These are phyloP conservation scores for Hermaeophaga mercurialis DNA, from an alignment of 2,888 invertebrate genomes.

Conservation along the genomic window DNA sequence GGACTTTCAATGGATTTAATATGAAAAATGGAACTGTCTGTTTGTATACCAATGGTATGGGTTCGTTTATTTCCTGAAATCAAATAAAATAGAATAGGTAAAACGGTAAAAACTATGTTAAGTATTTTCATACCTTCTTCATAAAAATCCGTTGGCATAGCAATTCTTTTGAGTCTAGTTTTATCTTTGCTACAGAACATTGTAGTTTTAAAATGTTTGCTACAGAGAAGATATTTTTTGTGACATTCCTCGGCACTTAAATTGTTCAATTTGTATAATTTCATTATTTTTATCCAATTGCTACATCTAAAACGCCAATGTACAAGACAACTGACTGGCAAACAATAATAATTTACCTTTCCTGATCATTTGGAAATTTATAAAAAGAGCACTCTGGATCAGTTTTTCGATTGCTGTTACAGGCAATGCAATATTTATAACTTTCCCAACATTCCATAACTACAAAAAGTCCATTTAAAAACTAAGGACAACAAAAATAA, in stretches of 20 bases:
- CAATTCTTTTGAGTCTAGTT: not conserved
- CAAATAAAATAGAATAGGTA: no score
- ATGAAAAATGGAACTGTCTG: no score
- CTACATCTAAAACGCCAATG: not conserved
- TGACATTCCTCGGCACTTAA: not conserved
- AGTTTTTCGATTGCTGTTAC: not conserved
- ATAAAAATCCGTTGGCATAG: not conserved
- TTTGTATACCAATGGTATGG: no score
- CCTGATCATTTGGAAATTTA: not conserved
- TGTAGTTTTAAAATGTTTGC: not conserved
- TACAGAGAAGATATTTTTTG: not conserved
- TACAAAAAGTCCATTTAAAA: no score
- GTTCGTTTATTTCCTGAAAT: no score
- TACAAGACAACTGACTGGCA: no score
- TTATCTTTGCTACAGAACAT: not conserved
- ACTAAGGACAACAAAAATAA: no score
- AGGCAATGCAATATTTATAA: not conserved
- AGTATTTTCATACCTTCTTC: no score
- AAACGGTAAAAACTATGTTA: no score
- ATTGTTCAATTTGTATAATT: not conserved
- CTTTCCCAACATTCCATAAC: not conserved
- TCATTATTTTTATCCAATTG: not conserved
- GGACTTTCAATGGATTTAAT: no score
- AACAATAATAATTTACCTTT: not conserved
- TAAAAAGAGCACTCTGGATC: not conserved